phyloP scores from a whole-genome alignment of 1,140 invertebrate species.

The Aradophagus sp. region DNA sequence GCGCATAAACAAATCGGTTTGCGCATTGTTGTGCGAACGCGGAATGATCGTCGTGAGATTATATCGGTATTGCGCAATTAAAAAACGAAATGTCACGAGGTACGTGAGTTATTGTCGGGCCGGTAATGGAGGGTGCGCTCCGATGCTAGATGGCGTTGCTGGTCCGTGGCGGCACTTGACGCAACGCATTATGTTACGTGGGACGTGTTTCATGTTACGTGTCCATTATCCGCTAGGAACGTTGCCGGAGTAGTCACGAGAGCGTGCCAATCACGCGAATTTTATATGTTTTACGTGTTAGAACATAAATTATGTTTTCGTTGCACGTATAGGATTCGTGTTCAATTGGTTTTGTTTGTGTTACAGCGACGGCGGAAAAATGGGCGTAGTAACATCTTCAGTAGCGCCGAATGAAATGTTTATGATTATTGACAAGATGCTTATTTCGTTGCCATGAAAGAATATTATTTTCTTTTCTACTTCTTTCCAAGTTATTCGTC shows the following conservation, averaged over 20 bases:
- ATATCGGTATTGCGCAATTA: constrained; percentile 30
- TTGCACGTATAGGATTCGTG: constrained; percentile 2
- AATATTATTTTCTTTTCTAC: no score
- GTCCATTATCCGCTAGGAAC: constrained; percentile 28
- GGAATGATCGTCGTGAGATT: constrained; percentile 19
- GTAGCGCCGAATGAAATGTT: constrained; percentile 1
- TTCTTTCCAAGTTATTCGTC: no score
- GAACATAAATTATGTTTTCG: constrained; percentile 32
- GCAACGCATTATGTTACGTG: constrained; percentile 31
- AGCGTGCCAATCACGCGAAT: constrained; percentile 39
- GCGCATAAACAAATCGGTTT: constrained; percentile 30
- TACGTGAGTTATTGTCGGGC: constrained; percentile 29
- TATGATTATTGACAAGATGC: not conserved
- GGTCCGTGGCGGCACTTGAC: constrained; percentile 31
- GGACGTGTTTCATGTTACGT: constrained; percentile 46
- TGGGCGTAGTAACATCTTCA: constrained; percentile 12
- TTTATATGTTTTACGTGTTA: constrained; percentile 30
- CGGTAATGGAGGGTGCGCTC: constrained; percentile 18
- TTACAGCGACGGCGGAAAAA: constrained; percentile 18
- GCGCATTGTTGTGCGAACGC: constrained; percentile 17
- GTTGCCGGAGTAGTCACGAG: constrained; percentile 28
- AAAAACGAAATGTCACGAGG: constrained; percentile 33
- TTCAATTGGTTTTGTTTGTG: constrained; percentile 22
- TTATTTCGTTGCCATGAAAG: not conserved
- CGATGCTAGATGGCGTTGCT: constrained; percentile 25